Evolutionary conservation across 2,888 invertebrate species (phyloP), one percentile per base, ranked within the genome.

Genomic region (Scaptomyza cyrtandrae): DNA sequence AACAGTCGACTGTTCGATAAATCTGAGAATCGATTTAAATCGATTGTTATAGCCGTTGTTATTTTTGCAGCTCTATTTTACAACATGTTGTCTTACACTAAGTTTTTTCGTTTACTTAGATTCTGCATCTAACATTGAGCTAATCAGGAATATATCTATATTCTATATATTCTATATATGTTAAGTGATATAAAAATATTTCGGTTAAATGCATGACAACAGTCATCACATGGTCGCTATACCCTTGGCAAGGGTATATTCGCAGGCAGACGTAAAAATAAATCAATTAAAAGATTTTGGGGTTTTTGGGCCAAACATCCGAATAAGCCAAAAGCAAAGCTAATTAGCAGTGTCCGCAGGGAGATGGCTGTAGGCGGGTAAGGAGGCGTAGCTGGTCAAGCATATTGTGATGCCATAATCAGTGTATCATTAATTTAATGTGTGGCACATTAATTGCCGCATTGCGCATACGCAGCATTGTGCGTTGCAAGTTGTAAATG

Each of bases 371-470:
- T 29, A 1, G 27, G 10, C n/a, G 14, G 27, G 41, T n/a, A 29
- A 29, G 53, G 33, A 19, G 39, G 31, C 45, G 52, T 56, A 56
- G 59, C 63, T 75, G 67, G 71, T 67, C 67, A 71, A 79, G 71
- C 79, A 77, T 75, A 77, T 71, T 79, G 79, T 68, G 71, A 62
- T 67, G 56, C 56, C 71, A 70, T 79, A 80, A 85, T 85, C 82
- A 74, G 80, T 53, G 69, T 72, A 82, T 84, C 84, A 85, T 85
- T 85, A 84, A 85, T 84, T 84, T 85, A 78, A 84, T 84, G 82
- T 60, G 72, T 62, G 68, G 74, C 74, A 78, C 86, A 86, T 86
- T 86, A 79, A 86, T 86, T 86, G 86, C 71, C 78, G 63, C 71
- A 75, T 74, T 78, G 71, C 64, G 78, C 74, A 74, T 71, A 74